These are phyloP conservation scores for Temnothorax rugatulus DNA, from an alignment of 2,888 invertebrate species.

Conservation along the genomic window DNA sequence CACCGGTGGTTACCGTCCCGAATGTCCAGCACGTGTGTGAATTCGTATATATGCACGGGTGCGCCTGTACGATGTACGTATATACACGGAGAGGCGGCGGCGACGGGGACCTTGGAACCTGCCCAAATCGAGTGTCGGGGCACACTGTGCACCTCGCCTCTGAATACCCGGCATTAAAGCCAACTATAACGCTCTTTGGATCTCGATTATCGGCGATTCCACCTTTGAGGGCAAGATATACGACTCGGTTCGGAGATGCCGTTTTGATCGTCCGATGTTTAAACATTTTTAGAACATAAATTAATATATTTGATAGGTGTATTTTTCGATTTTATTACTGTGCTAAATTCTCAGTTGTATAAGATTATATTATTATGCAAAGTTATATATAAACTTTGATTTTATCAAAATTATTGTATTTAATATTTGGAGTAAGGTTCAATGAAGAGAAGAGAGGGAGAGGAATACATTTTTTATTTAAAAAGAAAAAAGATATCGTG, in stretches of 20 bases:
- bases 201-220: constrained; percentile 72
- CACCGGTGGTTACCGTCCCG: constrained; percentile 68
- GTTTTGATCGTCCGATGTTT: constrained; percentile 22
- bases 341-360: neutral
- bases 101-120: constrained; percentile 43
- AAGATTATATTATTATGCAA: neutral
- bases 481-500: neutral
- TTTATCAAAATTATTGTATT: constrained; percentile 11
- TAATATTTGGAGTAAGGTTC: neutral
- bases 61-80: constrained; percentile 37
- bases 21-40: constrained; percentile 38
- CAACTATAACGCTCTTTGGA: constrained; percentile 72
- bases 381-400: neutral
- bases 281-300: neutral
- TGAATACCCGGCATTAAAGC: constrained; percentile 73
- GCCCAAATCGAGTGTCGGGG: constrained; percentile 47
- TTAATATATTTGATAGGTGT: neutral
- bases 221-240: constrained; percentile 57
- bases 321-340: neutral
- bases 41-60: constrained; percentile 27
- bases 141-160: constrained; percentile 55
- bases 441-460: neutral
- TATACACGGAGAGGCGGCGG: constrained; percentile 18
- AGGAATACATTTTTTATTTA: neutral
- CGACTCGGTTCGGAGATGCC: constrained; percentile 48